phyloP scores from a whole-genome alignment of 2,888 invertebrate genomes.

The Agriotes lineatus region DNA sequence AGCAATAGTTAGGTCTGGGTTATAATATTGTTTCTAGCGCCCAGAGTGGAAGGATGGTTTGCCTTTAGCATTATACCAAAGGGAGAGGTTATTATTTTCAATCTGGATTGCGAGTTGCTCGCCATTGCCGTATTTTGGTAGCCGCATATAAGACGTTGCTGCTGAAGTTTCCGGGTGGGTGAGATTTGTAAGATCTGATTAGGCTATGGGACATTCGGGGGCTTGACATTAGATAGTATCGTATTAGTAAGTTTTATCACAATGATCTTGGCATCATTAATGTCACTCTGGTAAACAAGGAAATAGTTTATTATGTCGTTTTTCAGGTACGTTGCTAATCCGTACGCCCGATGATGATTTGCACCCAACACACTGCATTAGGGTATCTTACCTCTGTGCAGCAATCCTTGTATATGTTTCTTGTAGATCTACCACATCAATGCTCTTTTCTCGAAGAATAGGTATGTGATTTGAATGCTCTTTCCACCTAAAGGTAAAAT shows the following conservation, averaged over 20 bases:
- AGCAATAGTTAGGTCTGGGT: not conserved
- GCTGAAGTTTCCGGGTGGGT: not conserved
- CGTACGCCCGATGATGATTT: no score
- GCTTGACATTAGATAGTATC: not conserved
- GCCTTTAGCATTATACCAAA: not conserved
- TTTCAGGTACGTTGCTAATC: constrained; percentile 1
- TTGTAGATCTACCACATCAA: no score
- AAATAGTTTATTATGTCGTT: not conserved
- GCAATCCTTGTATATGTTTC: no score
- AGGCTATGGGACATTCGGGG: not conserved
- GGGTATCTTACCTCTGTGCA: no score
- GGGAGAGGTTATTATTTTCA: not conserved
- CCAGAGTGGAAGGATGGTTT: not conserved
- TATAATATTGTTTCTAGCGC: not conserved
- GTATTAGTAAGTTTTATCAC: not conserved
- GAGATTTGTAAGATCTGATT: not conserved
- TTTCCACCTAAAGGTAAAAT: no score
- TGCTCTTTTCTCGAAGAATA: no score
- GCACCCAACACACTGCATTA: no score
- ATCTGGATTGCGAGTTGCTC: not conserved
- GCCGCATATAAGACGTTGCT: not conserved
- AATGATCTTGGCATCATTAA: constrained; percentile 1
- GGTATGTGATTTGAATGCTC: no score
- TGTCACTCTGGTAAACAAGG: not conserved
- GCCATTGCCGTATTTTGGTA: not conserved